Evolutionary conservation across 2,888 invertebrate genomes (phyloP), one percentile per base, ranked within the genome.

Genomic region (Incurvaria masculella): DNA sequence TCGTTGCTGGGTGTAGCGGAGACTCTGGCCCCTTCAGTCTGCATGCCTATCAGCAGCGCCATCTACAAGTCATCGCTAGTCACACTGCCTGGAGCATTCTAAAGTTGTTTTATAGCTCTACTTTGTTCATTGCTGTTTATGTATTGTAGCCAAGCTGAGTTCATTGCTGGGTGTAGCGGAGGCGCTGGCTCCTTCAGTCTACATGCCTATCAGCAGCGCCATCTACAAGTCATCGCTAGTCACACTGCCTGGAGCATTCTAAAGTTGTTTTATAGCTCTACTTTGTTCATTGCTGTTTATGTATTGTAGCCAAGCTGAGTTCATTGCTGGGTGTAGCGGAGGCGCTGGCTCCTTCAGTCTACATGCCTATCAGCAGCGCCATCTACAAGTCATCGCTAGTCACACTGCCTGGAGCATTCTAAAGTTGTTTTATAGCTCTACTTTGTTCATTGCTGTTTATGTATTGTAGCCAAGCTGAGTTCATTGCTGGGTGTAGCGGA

Each of bases 81-180:
- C n/a, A n/a, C n/a, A n/a, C n/a, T n/a, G n/a, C n/a, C n/a, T n/a
- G n/a, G n/a, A n/a, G n/a, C n/a, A n/a, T n/a, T n/a, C n/a, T n/a
- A n/a, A n/a, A n/a, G n/a, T n/a, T n/a, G n/a, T n/a, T n/a, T n/a
- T n/a, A n/a, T n/a, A n/a, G n/a, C n/a, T n/a, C n/a, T n/a, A n/a
- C n/a, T n/a, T n/a, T n/a, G n/a, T n/a, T n/a, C n/a, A n/a, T n/a
- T n/a, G n/a, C n/a, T n/a, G n/a, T n/a, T n/a, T n/a, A n/a, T n/a
- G n/a, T n/a, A n/a, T n/a, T n/a, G n/a, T n/a, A 79, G 78, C 76
- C 0, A 78, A 76, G 56, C 63, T 79, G 2, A 72, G 68, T 53
- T 83, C 83, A 1, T 59, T 84, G 18, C 78, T 83, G 44, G 82
- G 82, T 14, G 78, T 84, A 46, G 74, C 73, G 45, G 83, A 84